phyloP scores from a whole-genome alignment of 2,797 vertebrate genomes.

The Eupleurogrammus muticus region DNA sequence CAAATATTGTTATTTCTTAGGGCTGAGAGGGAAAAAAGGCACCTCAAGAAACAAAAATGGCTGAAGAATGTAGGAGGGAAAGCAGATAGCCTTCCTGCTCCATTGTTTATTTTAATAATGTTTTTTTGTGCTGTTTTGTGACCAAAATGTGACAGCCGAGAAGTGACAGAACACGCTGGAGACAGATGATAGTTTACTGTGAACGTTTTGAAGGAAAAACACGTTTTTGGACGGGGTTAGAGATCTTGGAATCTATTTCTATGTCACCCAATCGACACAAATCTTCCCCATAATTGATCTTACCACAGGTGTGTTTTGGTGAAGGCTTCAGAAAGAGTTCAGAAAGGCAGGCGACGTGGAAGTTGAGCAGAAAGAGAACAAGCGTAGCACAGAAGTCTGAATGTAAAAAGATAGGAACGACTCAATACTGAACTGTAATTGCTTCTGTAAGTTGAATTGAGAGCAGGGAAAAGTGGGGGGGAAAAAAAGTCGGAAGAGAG shows the following conservation, averaged over 20 bases:
- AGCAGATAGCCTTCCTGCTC: constrained; percentile 85
- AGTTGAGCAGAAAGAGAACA: constrained; percentile 55
- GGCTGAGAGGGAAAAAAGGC: constrained; percentile 80
- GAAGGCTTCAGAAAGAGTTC: constrained; percentile 29
- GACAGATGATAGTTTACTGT: constrained; percentile 11
- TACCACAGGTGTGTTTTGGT: constrained; percentile 21
- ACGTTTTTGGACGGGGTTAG: not conserved
- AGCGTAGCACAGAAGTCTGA: constrained; percentile 44
- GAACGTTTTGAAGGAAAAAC: not conserved
- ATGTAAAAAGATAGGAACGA: constrained; percentile 35
- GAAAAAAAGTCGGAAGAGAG: constrained; percentile 15
- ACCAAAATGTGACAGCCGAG: constrained; percentile 76
- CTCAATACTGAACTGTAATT: constrained; percentile 19
- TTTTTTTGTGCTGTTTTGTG: constrained; percentile 79
- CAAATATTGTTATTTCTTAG: constrained; percentile 75
- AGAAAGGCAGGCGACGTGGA: constrained; percentile 56
- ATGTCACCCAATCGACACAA: not conserved
- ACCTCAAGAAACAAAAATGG: constrained; percentile 88
- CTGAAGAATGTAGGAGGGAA: constrained; percentile 95
- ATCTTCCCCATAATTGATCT: constrained; percentile 7
- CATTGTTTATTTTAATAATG: constrained; percentile 68
- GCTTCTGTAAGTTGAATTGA: constrained; percentile 31
- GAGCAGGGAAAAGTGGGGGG: not conserved
- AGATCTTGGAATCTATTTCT: not conserved
- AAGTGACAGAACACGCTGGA: constrained; percentile 41